Evolutionary conservation across 2,797 vertebrate genomes (phyloP), one percentile per base, ranked within the genome.

Genomic region (Nyctalus aviator): DNA sequence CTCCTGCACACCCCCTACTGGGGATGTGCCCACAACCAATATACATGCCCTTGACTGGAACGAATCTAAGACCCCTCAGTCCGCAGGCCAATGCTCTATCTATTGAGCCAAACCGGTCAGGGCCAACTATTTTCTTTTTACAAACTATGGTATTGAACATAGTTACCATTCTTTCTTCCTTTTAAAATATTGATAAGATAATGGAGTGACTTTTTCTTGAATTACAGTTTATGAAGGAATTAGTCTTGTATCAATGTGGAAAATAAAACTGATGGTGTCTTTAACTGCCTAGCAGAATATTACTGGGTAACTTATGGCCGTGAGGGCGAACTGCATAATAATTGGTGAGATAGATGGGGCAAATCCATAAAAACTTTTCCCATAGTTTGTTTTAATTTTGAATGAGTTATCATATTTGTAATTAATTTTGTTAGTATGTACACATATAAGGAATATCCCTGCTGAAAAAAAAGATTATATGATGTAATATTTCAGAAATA

Each of bases 311-410:
- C 11, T 91, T 83, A 73, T 12, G 73, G 17, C 53, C 23, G 3
- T 62, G 8, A 75, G 11, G 25, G n/a, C 30, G 32, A 55, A 72
- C 62, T 79, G 8, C 73, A 1, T 86, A 71, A 37, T 81, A 66
- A 44, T 84, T 95, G n/a, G 32, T 79, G 35, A 92, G n/a, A 57
- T 81, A 85, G 69, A 59, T 71, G 53, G 77, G 37, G 14, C 73
- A 41, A 88, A 93, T 37, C 30, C 35, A 11, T 76, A 72, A 37
- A 53, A 57, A 75, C 8, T 66, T 35, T 78, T 84, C 55, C 10
- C 48, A 84, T 5, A 76, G 50, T 84, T 84, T 66, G 11, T 77
- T 92, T 91, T 93, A 84, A 84, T 77, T 91, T 89, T 78, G 32
- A 86, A 75, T 88, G 30, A 69, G 20, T 37, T 95, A 15, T 64